phyloP scores from a whole-genome alignment of 2,888 invertebrate genomes.

The Euzophera pinguis region DNA sequence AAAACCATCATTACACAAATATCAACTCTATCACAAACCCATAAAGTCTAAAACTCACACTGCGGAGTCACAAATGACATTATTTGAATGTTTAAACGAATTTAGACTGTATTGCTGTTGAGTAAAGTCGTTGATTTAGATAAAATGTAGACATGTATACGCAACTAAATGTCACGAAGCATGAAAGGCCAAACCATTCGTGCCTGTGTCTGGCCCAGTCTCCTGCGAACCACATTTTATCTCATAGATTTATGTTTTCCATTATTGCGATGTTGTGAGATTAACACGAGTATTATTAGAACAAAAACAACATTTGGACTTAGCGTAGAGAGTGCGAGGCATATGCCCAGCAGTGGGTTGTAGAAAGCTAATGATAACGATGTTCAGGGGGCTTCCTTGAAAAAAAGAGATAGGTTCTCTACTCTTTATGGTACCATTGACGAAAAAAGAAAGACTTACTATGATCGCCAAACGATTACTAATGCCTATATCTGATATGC shows the following conservation, averaged over 20 bases:
- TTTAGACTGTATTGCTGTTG: conserved; percentile 25
- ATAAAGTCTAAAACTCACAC: conserved; percentile 22
- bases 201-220: conserved; percentile 56
- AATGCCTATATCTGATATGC: too few species aligned
- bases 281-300: conserved; percentile 16
- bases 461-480: too few species aligned
- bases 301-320: conserved; percentile 5
- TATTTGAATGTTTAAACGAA: conserved; percentile 26
- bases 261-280: conserved; percentile 53
- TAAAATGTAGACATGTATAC: conserved; percentile 29
- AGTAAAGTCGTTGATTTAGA: conserved; percentile 22
- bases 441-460: too few species aligned
- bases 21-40: conserved; percentile 28
- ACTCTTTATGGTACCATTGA: too few species aligned
- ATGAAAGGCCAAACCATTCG: conserved; percentile 51
- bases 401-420: too few species aligned
- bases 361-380: too few species aligned
- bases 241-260: conserved; percentile 69
- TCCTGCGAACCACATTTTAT: conserved; percentile 62
- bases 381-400: too few species aligned
- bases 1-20: conserved; percentile 29
- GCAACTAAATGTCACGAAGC: conserved; percentile 57
- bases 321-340: background rate
- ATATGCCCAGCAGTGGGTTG: too few species aligned
- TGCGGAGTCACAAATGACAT: conserved; percentile 25